A percentile compares a stretch with the other conserved stretches of the same genome.
These are phyloP conservation scores for Rhizoglyphus robini DNA, from an alignment of 1,140 invertebrate genomes.

Conservation along the genomic window DNA sequence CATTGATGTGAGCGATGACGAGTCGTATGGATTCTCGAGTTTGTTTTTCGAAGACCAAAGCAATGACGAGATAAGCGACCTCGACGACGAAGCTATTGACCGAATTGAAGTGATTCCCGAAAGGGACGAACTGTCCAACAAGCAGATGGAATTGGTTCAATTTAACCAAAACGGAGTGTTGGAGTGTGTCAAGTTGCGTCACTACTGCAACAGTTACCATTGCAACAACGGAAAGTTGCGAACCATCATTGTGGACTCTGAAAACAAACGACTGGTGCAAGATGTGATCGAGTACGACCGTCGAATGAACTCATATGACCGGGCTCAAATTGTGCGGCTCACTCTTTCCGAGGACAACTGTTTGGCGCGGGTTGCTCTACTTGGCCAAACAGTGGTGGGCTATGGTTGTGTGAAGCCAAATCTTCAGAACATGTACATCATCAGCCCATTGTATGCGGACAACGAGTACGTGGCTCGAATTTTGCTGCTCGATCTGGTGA, in stretches of 20 bases:
- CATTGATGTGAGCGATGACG: neutral
- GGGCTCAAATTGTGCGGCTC: conserved; percentile 20
- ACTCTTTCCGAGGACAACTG: conserved; percentile 22
- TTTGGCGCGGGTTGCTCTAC: conserved; percentile 17
- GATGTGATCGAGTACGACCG: conserved; percentile 23
- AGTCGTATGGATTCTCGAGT: neutral
- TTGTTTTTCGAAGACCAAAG: neutral
- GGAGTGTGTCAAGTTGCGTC: neutral
- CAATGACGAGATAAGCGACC: neutral
- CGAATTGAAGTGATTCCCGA: neutral
- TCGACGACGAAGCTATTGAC: neutral
- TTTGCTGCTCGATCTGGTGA: conserved; percentile 22
- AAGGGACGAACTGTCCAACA: neutral
- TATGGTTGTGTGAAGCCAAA: conserved; percentile 25
- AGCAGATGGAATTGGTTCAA: neutral
- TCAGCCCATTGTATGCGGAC: conserved; percentile 26
- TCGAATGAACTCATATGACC: conserved; percentile 23
- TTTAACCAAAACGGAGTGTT: neutral
- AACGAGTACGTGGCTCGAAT: conserved; percentile 20
- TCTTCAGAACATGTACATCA: conserved; percentile 25
- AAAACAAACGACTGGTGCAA: conserved; percentile 15
- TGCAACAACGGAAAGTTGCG: conserved; percentile 1
- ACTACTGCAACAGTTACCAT: neutral
- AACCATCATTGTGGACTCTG: neutral
- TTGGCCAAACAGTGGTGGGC: conserved; percentile 16